Conservation (phyloP, 2,797 vertebrate genomes). For the Cyprinodon diabolis region DNA sequence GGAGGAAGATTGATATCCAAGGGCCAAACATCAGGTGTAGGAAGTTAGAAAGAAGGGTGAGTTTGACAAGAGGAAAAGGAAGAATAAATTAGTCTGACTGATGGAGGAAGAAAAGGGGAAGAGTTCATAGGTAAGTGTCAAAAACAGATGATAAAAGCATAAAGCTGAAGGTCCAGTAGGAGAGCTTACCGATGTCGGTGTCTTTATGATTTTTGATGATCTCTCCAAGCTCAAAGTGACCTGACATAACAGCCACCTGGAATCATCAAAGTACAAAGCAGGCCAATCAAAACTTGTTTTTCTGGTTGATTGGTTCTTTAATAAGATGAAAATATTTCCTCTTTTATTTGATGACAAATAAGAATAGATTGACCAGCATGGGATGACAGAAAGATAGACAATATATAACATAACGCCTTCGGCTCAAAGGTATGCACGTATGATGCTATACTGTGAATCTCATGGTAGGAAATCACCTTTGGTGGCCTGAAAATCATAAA, state of each 20-base stretch:
- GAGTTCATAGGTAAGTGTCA: constrained; percentile 6
- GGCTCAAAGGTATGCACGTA: too few species aligned
- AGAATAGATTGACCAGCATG: too few species aligned
- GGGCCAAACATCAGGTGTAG: neutral
- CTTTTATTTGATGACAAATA: too few species aligned
- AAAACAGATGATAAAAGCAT: neutral
- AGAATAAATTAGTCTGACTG: constrained; percentile 16
- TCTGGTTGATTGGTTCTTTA: too few species aligned
- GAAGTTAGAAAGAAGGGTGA: constrained; percentile 1
- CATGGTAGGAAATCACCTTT: too few species aligned
- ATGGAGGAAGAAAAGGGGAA: constrained; percentile 9
- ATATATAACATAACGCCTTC: too few species aligned
- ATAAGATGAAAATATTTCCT: too few species aligned
- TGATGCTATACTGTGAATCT: too few species aligned
- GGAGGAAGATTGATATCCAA: neutral
- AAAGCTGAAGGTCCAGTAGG: neutral
- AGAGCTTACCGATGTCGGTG: constrained; percentile 85
- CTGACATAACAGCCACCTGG: constrained; percentile 90
- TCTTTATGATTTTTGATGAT: constrained; percentile 92
- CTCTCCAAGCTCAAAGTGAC: constrained; percentile 93
- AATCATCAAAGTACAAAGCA: constrained; percentile 21
- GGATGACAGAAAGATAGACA: too few species aligned
- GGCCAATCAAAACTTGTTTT: neutral
- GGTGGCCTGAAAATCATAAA: too few species aligned
- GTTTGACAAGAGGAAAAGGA: constrained; percentile 12